Conservation (phyloP, 1,140 invertebrate genomes). For the Druon quercuslanigerum region DNA sequence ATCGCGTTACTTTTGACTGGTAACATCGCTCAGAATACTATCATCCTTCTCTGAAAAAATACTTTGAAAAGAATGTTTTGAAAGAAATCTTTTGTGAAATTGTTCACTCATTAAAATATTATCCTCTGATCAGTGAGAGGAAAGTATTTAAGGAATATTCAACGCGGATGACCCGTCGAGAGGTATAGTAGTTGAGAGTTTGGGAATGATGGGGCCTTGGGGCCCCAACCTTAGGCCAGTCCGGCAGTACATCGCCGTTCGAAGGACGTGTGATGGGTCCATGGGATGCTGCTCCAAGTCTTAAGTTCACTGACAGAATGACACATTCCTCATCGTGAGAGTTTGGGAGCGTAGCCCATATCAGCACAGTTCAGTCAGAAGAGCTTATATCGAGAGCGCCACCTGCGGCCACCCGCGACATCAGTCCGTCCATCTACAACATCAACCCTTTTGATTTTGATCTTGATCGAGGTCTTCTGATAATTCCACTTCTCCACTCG, state of each 20-base stretch:
- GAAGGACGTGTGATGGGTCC: slow-evolving; percentile 61
- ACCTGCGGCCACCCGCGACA: slow-evolving; percentile 72
- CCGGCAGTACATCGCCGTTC: slow-evolving; percentile 47
- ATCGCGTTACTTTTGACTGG: no score
- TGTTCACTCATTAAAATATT: slow-evolving; percentile 7
- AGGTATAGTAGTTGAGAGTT: slow-evolving; percentile 20
- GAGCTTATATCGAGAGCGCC: slow-evolving; percentile 69
- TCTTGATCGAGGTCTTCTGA: slow-evolving; percentile 68
- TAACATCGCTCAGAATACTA: no score
- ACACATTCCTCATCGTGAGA: slow-evolving; percentile 73
- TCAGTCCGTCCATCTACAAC: slow-evolving; percentile 55
- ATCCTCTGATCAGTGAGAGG: neutral
- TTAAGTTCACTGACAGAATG: slow-evolving; percentile 73
- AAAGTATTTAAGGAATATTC: neutral
- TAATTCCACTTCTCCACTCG: slow-evolving; percentile 54
- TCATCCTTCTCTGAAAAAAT: no score
- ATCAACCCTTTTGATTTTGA: slow-evolving; percentile 66
- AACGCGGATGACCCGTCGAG: slow-evolving; percentile 16
- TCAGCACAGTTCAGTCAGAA: slow-evolving; percentile 63
- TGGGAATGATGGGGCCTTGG: slow-evolving; percentile 1
- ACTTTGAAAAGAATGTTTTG: no score
- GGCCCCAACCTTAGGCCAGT: neutral
- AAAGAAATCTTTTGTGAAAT: no score
- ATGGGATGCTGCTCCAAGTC: slow-evolving; percentile 57
- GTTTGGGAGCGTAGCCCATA: slow-evolving; percentile 67